Evolutionary conservation across 2,113 vertebrate species (phyloP), one percentile per base, ranked within the genome.

Genomic region (Archilochus colubris): DNA sequence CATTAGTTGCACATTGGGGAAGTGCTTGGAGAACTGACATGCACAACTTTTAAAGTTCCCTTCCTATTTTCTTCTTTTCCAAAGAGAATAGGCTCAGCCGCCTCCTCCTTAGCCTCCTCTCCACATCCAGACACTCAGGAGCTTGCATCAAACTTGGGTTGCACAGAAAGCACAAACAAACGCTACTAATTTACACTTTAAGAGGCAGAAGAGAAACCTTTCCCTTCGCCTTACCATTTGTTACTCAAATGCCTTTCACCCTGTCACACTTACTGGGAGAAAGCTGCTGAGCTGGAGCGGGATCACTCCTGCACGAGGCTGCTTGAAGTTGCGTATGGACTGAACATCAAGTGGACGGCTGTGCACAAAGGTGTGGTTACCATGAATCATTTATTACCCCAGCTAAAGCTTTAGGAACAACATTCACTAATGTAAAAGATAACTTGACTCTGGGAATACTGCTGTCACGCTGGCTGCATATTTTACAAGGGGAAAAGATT

Each of bases 371-470:
- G 97, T 95, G 88, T 95, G 96, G 91, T 94, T 93, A 80, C 63
- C 93, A 96, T 97, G 97, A 97, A 97, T 97, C 96, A 97, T 96
- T 97, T 96, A 97, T 95, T 95, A 95, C 90, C 66, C 53, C 92
- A 88, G 83, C 91, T 93, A 87, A 93, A 95, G 62, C 94, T 91
- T 89, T 94, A 95, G 95, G 95, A 95, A 74, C 86, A 96, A 92
- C 83, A 77, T 82, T 97, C 96, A 93, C 94, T 95, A 96, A 96
- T 89, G 94, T 92, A 96, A 96, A 96, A 93, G 95, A 96, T 93
- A 96, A 94, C 91, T 94, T 94, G 96, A 95, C 94, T 91, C 80
- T 93, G 89, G 94, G 95, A 97, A 94, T 95, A 95, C 55, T 93
- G 94, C 93, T 89, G 85, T 92, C 83, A 94, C 9, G 10, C 62